A percentile compares a stretch with the other conserved stretches of the same genome.
Evolutionary conservation across 2,113 vertebrate genomes (phyloP).

Genomic region (Ciconia maguari): DNA sequence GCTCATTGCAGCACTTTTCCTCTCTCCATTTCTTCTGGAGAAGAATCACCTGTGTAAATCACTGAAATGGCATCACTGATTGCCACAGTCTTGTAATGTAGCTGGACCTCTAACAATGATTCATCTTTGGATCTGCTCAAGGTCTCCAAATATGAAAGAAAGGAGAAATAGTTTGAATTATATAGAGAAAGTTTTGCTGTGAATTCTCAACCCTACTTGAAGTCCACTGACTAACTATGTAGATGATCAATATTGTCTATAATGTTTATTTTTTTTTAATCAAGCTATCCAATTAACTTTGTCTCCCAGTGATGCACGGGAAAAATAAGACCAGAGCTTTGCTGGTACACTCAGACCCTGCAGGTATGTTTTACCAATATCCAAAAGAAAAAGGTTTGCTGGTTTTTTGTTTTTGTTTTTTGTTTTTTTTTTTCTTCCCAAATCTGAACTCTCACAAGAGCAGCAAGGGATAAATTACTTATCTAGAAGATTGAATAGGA

Average conservation of each 20-base stretch:
- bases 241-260: neutral
- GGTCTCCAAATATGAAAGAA: conserved; percentile 26
- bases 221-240: neutral
- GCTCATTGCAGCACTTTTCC: conserved; percentile 4
- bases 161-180: conserved; percentile 27
- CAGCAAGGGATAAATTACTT: neutral
- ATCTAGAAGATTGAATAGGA: neutral
- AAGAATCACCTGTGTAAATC: conserved; percentile 39
- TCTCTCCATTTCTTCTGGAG: neutral
- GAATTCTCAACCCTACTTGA: neutral
- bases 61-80: conserved; percentile 38
- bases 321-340: neutral
- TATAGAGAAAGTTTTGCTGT: neutral
- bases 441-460: neutral
- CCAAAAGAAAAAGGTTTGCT: neutral
- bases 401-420: neutral
- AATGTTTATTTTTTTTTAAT: neutral
- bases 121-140: conserved; percentile 34
- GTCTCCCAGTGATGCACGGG: neutral
- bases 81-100: conserved; percentile 10
- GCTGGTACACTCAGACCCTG: neutral
- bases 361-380: neutral
- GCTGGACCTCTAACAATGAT: conserved; percentile 8
- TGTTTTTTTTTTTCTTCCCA: neutral
- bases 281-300: neutral